Conservation (phyloP, 2,113 vertebrate species). For the Lota lota region DNA sequence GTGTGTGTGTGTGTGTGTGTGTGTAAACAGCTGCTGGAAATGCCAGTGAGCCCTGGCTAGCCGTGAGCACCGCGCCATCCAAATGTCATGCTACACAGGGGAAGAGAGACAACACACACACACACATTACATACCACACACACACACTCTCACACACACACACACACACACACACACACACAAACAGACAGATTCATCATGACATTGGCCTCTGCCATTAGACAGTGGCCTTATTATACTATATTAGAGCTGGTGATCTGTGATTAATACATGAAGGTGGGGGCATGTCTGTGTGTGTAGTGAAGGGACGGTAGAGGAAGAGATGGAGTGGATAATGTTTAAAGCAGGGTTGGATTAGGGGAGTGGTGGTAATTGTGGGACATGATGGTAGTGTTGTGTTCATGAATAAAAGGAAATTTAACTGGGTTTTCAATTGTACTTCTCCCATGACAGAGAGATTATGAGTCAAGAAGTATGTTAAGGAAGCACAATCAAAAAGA, state of each 20-base stretch:
- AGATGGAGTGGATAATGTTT: too few species aligned
- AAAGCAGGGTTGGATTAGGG: too few species aligned
- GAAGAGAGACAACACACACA: slow-evolving; percentile 29
- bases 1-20: slow-evolving; percentile 31
- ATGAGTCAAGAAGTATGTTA: too few species aligned
- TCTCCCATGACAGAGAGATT: too few species aligned
- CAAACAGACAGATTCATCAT: slow-evolving; percentile 58
- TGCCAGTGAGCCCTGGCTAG: slow-evolving; percentile 45
- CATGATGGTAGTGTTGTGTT: too few species aligned
- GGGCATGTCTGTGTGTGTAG: not conserved
- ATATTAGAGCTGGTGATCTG: slow-evolving; percentile 45
- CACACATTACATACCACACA: slow-evolving; percentile 28
- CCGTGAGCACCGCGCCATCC: slow-evolving; percentile 47
- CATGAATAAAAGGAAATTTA: too few species aligned
- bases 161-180: slow-evolving; percentile 31
- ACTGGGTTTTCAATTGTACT: too few species aligned
- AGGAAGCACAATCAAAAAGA: too few species aligned
- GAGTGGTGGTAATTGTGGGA: too few species aligned
- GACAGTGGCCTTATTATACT: slow-evolving; percentile 61
- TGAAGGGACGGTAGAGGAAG: too few species aligned
- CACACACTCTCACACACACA: not conserved
- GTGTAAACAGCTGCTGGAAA: slow-evolving; percentile 59
- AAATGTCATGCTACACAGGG: slow-evolving; percentile 55
- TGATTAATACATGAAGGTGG: slow-evolving; percentile 54
- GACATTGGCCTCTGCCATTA: slow-evolving; percentile 53